phyloP scores from a whole-genome alignment of 2,113 vertebrate species.

The cattle (Bos taurus) region ARS-UCD2.0 NC_037328.1:135298501-135299000 shows the following conservation, averaged over 20 bases:
- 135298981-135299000: neutral
- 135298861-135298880: neutral
- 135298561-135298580: neutral
- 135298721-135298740: neutral
- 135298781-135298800: neutral
- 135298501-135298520: neutral
- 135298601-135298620: neutral
- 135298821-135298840: neutral
- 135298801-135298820: neutral
- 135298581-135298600: neutral
- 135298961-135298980: neutral
- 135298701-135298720: neutral
- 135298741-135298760: neutral
- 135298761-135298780: accelerated
- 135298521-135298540: neutral
- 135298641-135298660: neutral
- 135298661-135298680: accelerated
- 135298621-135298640: neutral
- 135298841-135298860: neutral
- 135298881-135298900: neutral
- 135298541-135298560: neutral
- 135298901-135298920: neutral
- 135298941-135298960: neutral
- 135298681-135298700: neutral
- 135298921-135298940: neutral